Conservation (phyloP, 2,888 invertebrate genomes). For the Cheilosia pagana region DNA sequence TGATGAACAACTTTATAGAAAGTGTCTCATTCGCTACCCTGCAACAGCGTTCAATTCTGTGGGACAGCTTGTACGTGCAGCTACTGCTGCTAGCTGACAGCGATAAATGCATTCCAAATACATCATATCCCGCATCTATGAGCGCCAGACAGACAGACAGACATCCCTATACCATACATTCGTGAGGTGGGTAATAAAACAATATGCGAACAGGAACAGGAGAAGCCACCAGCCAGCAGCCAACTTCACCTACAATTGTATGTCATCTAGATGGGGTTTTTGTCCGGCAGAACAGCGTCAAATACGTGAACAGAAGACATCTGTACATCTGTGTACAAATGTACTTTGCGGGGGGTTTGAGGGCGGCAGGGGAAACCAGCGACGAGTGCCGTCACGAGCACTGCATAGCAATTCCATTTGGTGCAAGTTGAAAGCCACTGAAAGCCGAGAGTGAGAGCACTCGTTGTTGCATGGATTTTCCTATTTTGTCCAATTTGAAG, state of each 20-base stretch:
- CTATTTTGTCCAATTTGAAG: constrained; percentile 74
- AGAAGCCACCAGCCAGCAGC: constrained; percentile 7
- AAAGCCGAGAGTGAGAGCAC: constrained; percentile 74
- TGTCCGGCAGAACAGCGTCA: constrained; percentile 43
- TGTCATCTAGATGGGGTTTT: constrained; percentile 66
- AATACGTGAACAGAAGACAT: constrained; percentile 72
- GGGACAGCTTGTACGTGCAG: constrained; percentile 69
- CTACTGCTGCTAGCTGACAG: constrained; percentile 70
- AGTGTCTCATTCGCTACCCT: constrained; percentile 39
- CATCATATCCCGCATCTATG: constrained; percentile 73
- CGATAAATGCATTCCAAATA: constrained; percentile 76
- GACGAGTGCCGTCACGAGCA: constrained; percentile 74
- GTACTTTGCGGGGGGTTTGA: constrained; percentile 49
- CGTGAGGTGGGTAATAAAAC: constrained; percentile 75
- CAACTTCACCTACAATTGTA: constrained; percentile 63
- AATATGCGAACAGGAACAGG: constrained; percentile 58
- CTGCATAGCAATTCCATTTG: constrained; percentile 74
- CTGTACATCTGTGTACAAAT: constrained; percentile 74
- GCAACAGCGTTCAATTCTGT: constrained; percentile 56
- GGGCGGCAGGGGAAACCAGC: constrained; percentile 37
- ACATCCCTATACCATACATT: constrained; percentile 33
- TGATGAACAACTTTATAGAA: constrained; percentile 72
- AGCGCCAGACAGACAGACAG: constrained; percentile 64
- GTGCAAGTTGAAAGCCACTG: constrained; percentile 74
- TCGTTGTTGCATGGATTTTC: constrained; percentile 73